phyloP scores from a whole-genome alignment of 2,888 invertebrate genomes.

The Macrophya annulata region DNA sequence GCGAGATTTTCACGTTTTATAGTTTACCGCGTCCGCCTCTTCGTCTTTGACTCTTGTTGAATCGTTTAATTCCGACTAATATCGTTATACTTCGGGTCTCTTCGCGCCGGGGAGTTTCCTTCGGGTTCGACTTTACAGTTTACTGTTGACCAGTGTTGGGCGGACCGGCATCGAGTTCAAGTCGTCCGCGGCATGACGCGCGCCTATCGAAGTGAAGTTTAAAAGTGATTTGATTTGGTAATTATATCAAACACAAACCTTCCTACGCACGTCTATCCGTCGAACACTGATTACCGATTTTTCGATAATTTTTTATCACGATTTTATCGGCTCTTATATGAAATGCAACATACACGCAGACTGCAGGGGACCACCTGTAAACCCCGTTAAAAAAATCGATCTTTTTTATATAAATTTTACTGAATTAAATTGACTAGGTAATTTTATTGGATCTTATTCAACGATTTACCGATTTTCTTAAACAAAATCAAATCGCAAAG shows the following conservation, averaged over 20 bases:
- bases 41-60: not conserved
- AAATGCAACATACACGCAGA: too few relatives aligned
- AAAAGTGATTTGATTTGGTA: slow-evolving; percentile 68
- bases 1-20: slow-evolving; percentile 19
- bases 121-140: slow-evolving; percentile 55
- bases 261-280: not conserved
- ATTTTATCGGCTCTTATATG: not conserved
- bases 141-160: slow-evolving; percentile 64
- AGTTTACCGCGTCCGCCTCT: slow-evolving; percentile 23
- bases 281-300: slow-evolving; percentile 5
- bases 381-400: not conserved
- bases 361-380: not conserved
- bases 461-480: not conserved
- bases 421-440: not conserved
- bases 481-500: not conserved
- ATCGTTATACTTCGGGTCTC: slow-evolving; percentile 59
- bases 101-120: slow-evolving; percentile 54
- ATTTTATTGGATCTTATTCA: not conserved
- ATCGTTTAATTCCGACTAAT: slow-evolving; percentile 17
- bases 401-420: not conserved
- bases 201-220: slow-evolving; percentile 64
- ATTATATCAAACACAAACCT: slow-evolving; percentile 49
- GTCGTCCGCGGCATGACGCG: slow-evolving; percentile 68
- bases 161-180: slow-evolving; percentile 66
- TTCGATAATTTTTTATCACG: not conserved